Base-by-base conservation (phyloP, 2,888 invertebrate species). In the Drosophila acutilabella region DNA sequence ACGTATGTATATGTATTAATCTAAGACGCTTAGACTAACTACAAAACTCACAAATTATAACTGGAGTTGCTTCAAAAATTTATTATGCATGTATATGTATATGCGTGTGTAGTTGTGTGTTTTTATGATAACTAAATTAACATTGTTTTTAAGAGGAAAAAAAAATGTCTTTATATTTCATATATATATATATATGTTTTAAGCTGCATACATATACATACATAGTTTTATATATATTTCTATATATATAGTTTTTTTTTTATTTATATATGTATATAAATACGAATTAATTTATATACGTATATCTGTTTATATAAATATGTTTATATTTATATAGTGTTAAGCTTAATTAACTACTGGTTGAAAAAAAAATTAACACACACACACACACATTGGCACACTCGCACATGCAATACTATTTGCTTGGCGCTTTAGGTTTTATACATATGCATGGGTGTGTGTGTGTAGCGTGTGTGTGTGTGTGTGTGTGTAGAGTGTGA, bases 41-140 rank as follows among this genome's bases (percentile, higher is more conserved):
- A 70, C 8, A 54, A 54, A 65, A 74, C 70, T 61, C 42, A 36
- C 20, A 44, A 56, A 14, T 18, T 18, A 33, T 53, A 56, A 56
- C 54, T 56, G 33, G 33, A 44, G 44, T 20, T 56, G 33, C 18
- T 44, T 18, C 33, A 42, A 33, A 18, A 42, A 20, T 44, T 18
- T 6, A 20, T 2, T 51, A 30, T 30, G 13, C 6, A 23, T 41
- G 40, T 41, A 11, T 42, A 16, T 41, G 40, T 41, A 10, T 42
- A 6, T 44, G 20, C 33, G 38, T 38, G 42, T 5, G 36, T 4
- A 38, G 53, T 52, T 33, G 14, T 44, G 18, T 61, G 20, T 54
- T 4, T 53, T 18, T 61, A 48, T 42, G 47, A 45, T 75, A 73
- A 77, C 76, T 64, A 73, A 76, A 70, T 73, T 61, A 76, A 76